Percentiles rank a stretch among this genome's conserved stretches.
phyloP scores from a whole-genome alignment of 2,113 vertebrate genomes.

The Monopterus albus region DNA sequence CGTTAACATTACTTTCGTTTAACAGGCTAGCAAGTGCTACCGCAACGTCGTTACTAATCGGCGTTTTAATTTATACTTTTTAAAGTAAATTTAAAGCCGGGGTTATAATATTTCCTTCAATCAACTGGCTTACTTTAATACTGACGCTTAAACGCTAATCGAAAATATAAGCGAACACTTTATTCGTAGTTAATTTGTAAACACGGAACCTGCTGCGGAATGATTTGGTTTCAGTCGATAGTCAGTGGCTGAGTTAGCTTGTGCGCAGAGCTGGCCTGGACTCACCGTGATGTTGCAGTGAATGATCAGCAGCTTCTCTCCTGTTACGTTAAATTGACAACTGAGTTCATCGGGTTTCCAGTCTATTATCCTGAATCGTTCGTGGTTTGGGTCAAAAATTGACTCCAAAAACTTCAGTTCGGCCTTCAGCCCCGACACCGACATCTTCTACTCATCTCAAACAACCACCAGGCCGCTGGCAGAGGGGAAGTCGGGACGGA shows the following conservation, averaged over 20 bases:
- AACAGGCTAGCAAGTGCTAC: slow-evolving; percentile 63
- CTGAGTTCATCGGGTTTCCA: slow-evolving; percentile 96
- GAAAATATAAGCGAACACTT: background rate
- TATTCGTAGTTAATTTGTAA: slow-evolving; percentile 40
- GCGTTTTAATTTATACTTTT: slow-evolving; percentile 20
- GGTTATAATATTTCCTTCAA: background rate
- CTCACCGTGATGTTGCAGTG: slow-evolving; percentile 98
- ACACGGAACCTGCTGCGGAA: slow-evolving; percentile 45
- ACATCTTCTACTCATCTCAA: slow-evolving; percentile 93
- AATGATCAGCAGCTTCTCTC: slow-evolving; percentile 90
- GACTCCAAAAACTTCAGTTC: slow-evolving; percentile 97
- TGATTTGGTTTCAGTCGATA: slow-evolving; percentile 57
- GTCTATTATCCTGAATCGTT: slow-evolving; percentile 94
- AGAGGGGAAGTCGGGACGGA: slow-evolving; percentile 78
- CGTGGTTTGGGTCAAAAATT: slow-evolving; percentile 95
- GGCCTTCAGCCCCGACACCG: slow-evolving; percentile 96
- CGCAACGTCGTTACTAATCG: slow-evolving; percentile 53
- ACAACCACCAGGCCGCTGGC: slow-evolving; percentile 80
- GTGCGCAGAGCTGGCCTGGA: slow-evolving; percentile 62
- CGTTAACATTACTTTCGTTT: slow-evolving; percentile 60
- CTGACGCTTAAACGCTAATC: fast-evolving
- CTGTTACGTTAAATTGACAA: slow-evolving; percentile 91
- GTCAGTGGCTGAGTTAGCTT: slow-evolving; percentile 66
- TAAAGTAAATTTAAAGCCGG: slow-evolving; percentile 17
- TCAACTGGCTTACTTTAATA: fast-evolving